Percentiles rank a stretch among this genome's conserved stretches.
phyloP scores from a whole-genome alignment of 2,888 invertebrate species.

The Dendrolimus houi region DNA sequence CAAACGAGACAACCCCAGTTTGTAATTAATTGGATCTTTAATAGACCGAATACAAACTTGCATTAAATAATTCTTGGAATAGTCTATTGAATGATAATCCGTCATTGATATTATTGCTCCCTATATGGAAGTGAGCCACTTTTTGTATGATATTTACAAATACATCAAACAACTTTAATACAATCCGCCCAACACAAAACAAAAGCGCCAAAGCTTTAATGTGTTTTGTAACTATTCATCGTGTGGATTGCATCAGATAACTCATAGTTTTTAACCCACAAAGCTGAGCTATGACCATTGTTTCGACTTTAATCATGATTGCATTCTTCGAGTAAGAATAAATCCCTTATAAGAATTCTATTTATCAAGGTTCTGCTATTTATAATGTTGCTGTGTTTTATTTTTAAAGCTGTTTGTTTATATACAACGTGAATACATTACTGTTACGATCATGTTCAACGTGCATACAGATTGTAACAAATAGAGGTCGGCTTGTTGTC shows the following conservation, averaged over 20 bases:
- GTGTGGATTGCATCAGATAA: constrained; percentile 29
- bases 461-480: not conserved
- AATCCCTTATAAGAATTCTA: constrained; percentile 13
- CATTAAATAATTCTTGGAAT: constrained; percentile 18
- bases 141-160: not conserved
- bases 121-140: not conserved
- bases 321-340: constrained; percentile 16
- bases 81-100: constrained; percentile 13
- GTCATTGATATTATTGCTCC: constrained; percentile 9
- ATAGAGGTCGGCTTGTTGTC: not conserved
- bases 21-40: constrained; percentile 12
- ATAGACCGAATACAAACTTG: constrained; percentile 19
- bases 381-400: not conserved
- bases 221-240: constrained; percentile 16
- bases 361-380: constrained; percentile 4
- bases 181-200: constrained; percentile 19
- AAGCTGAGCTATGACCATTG: constrained; percentile 33
- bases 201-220: constrained; percentile 17
- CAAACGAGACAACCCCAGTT: not conserved
- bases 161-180: constrained; percentile 10
- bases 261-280: constrained; percentile 20
- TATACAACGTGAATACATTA: not conserved
- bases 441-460: not conserved
- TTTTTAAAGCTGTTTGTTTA: not conserved
- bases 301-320: constrained; percentile 31